A percentile compares a stretch with the other conserved stretches of the same genome.
Evolutionary conservation across 2,113 vertebrate species (phyloP).

Genomic region (Rhynchopsitta pachyrhyncha): DNA sequence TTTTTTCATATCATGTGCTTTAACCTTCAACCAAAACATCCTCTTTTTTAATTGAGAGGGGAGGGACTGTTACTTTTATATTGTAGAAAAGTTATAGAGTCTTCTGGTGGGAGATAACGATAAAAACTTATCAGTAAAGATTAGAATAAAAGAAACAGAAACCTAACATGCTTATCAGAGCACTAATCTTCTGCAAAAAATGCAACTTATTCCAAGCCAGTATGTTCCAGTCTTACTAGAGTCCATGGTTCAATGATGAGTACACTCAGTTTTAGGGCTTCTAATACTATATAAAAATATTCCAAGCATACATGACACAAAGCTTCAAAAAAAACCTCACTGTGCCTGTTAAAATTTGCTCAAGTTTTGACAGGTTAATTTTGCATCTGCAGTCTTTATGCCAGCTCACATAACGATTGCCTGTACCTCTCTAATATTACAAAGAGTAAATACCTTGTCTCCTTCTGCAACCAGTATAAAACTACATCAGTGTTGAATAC

Average conservation of each 20-base stretch:
- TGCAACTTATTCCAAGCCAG: not conserved
- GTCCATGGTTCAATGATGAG: not conserved
- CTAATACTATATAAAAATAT: not conserved
- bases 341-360: not conserved
- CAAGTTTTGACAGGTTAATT: slow-evolving; percentile 29
- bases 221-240: not conserved
- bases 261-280: not conserved
- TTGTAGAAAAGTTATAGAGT: not conserved
- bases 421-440: not conserved
- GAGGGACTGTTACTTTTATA: not conserved
- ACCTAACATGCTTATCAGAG: not conserved
- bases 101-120: not conserved
- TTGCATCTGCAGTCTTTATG: slow-evolving; percentile 3
- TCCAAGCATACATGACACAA: not conserved
- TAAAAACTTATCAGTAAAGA: not conserved
- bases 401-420: not conserved
- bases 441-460: not conserved
- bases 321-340: not conserved
- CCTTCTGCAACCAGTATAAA: not conserved
- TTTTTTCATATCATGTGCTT: not conserved
- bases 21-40: not conserved
- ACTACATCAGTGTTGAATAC: not conserved
- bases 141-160: not conserved
- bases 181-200: not conserved
- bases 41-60: not conserved